Conservation (phyloP, 2,797 vertebrate genomes). For the Esox lucius region DNA sequence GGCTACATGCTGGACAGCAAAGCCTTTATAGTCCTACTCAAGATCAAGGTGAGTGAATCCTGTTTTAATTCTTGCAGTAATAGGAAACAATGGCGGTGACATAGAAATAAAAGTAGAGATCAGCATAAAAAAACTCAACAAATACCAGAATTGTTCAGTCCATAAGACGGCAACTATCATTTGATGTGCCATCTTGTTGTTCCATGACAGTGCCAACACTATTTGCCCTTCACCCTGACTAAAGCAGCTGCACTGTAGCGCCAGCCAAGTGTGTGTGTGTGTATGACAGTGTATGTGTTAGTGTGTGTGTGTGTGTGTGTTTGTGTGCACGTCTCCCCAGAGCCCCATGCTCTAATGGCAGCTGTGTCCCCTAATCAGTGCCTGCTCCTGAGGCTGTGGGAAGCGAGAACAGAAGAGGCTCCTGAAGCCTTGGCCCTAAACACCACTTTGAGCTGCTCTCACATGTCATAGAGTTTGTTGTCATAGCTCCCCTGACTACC, state of each 20-base stretch:
- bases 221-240: neutral
- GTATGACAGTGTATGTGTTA: neutral
- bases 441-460: constrained; percentile 75
- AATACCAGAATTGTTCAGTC: neutral
- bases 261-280: neutral
- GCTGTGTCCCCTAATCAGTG: constrained; percentile 44
- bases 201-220: neutral
- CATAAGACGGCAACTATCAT: neutral
- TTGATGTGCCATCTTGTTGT: neutral
- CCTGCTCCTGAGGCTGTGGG: constrained; percentile 19
- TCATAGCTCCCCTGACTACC: constrained; percentile 60
- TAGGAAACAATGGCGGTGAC: too few species aligned
- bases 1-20: too few species aligned
- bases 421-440: constrained; percentile 79
- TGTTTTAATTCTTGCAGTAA: too few species aligned
- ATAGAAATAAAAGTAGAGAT: too few species aligned
- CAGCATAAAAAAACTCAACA: too few species aligned
- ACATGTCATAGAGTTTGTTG: constrained; percentile 71
- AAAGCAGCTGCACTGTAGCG: neutral
- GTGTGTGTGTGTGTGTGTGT: constrained; percentile 2
- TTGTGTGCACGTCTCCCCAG: neutral
- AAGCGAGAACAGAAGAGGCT: constrained; percentile 66
- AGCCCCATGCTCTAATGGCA: constrained; percentile 71
- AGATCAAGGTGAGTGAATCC: too few species aligned
- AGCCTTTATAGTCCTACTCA: too few species aligned